Evolutionary conservation across 2,113 vertebrate genomes (phyloP), one percentile per base, ranked within the genome.

Genomic region (Turnix velox): DNA sequence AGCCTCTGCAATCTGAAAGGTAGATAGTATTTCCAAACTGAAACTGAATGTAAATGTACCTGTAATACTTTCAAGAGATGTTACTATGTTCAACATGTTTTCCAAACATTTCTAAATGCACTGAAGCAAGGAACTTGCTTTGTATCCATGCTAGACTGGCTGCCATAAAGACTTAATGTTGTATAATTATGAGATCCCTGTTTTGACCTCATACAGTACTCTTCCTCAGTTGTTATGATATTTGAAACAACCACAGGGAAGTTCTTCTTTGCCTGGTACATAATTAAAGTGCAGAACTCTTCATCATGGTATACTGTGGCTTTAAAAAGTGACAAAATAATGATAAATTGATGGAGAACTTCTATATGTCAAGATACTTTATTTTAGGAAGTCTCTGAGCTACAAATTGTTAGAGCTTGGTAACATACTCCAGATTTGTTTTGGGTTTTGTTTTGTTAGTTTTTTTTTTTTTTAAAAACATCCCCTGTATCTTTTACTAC

Each of bases 281-380:
- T 43, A 49, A 66, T 62, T 61, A 37, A 72, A 27, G 9, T 54
- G 33, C 13, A 54, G 6, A 46, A 16, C 17, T 62, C 24, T 67
- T 66, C 78, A 13, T 5, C 3, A 0, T n/a, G 12, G 30, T 46
- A 10, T 5, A 9, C 18, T 40, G 33, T 16, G 9, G 4, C 1
- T 45, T 81, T 52, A 79, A 19, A 78, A 40, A 31, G 11, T 25
- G 23, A 54, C 7, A 48, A 87, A 43, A 4, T 54, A 84, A 42
- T 39, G 39, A 23, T 77, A 92, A 85, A 45, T 30, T 33, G 5
- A 16, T 7, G 63, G 46, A 71, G 48, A 84, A 55, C 23, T 25
- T 33, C 20, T 54, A 67, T 67, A 67, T 27, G 5, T 37, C 43
- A 82, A 65, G 33, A 49, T 25, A 35, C 1, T 18, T 20, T 79